Percentiles rank a stretch among this genome's conserved stretches.
Conservation (phyloP, 2,797 vertebrate species). For the Coranthus polyacanthus region DNA sequence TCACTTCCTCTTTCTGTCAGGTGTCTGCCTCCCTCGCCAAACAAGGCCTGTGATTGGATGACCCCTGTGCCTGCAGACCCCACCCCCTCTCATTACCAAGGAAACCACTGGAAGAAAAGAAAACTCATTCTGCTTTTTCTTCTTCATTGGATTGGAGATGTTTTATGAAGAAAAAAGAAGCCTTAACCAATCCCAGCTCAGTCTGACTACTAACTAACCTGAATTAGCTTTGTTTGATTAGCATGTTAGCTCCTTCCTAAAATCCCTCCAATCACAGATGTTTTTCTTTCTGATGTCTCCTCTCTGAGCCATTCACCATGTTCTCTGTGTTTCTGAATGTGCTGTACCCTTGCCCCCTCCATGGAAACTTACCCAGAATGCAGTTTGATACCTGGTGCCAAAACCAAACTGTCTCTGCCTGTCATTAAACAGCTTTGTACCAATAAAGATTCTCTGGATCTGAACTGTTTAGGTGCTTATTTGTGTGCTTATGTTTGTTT, state of each 20-base stretch:
- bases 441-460: conserved; percentile 64
- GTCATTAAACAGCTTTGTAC: conserved; percentile 52
- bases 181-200: conserved; percentile 9
- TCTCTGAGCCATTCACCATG: conserved; percentile 14
- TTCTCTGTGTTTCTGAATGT: conserved; percentile 32
- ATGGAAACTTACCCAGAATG: conserved; percentile 43
- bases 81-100: conserved; percentile 34
- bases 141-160: conserved; percentile 16
- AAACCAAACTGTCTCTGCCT: conserved; percentile 25
- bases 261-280: conserved; percentile 23
- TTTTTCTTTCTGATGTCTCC: conserved; percentile 2
- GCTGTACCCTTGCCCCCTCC: not conserved
- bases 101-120: conserved; percentile 36
- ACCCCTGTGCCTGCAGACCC: conserved; percentile 32
- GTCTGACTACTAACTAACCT: not conserved
- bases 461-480: not conserved
- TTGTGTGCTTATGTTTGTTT: no score
- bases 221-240: not conserved
- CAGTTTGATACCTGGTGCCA: conserved; percentile 54
- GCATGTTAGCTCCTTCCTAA: conserved; percentile 19
- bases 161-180: conserved; percentile 28
- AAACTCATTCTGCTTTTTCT: conserved; percentile 20
- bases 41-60: conserved; percentile 91
- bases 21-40: conserved; percentile 93
- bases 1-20: conserved; percentile 28